Evolutionary conservation across 2,113 vertebrate species (phyloP).

Genomic region (Hippocampus barbouri): DNA sequence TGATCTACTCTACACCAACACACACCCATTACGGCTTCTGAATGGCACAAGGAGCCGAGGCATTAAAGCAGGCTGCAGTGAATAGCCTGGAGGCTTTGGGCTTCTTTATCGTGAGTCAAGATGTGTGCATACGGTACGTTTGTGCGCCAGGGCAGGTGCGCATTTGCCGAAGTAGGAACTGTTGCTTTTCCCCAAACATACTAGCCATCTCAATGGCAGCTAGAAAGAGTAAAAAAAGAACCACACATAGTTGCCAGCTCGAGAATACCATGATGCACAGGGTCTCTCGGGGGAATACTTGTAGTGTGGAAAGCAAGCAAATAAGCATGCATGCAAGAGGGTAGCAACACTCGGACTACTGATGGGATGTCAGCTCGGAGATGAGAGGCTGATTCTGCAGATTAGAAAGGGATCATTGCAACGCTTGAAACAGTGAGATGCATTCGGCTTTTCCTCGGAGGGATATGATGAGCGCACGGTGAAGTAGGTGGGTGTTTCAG

Average conservation of each 20-base stretch:
- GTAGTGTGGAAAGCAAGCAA: conserved; percentile 7
- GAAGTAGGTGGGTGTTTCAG: background rate
- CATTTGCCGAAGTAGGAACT: background rate
- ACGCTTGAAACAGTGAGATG: conserved; percentile 28
- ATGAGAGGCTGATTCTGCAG: conserved; percentile 40
- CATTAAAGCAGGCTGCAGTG: conserved; percentile 22
- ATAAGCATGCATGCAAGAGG: background rate
- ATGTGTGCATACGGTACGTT: conserved; percentile 5
- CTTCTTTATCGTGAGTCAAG: conserved; percentile 31
- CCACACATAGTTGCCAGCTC: conserved; percentile 5
- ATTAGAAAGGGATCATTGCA: conserved; percentile 41
- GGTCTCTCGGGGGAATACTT: background rate
- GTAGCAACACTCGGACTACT: conserved; percentile 9
- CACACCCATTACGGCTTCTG: conserved; percentile 34
- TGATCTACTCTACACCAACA: conserved; percentile 35
- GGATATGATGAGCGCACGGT: background rate
- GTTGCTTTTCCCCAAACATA: conserved; percentile 20
- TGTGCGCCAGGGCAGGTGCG: background rate
- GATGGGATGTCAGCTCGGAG: conserved; percentile 26
- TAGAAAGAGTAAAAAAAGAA: background rate
- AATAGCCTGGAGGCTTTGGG: conserved; percentile 19
- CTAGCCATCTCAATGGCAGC: background rate
- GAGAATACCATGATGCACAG: background rate
- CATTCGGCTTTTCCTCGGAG: conserved; percentile 30
- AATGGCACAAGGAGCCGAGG: conserved; percentile 31